A percentile compares a stretch with the other conserved stretches of the same genome.
These are phyloP conservation scores for Pseudochaenichthys georgianus DNA, from an alignment of 2,797 vertebrate species.

Conservation along the genomic window DNA sequence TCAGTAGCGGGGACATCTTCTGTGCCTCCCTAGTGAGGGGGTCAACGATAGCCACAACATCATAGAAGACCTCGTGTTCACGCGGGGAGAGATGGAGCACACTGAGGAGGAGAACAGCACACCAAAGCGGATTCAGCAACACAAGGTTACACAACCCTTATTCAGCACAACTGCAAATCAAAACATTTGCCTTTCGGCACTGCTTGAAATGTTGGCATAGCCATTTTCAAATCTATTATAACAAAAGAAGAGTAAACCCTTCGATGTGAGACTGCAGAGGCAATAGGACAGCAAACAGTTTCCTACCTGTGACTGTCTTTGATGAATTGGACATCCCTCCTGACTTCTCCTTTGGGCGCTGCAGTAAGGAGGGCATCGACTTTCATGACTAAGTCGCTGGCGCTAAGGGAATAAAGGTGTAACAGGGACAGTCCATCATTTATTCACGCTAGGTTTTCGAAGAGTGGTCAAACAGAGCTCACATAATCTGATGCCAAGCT, in stretches of 20 bases:
- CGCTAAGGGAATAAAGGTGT: slow-evolving; percentile 73
- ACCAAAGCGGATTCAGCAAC: slow-evolving; percentile 46
- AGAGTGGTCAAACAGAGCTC: slow-evolving; percentile 33
- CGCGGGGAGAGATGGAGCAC: slow-evolving; percentile 88
- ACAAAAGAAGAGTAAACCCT: slow-evolving; percentile 29
- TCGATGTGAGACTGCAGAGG: slow-evolving; percentile 8
- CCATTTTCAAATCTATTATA: slow-evolving; percentile 38
- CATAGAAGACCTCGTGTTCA: slow-evolving; percentile 89
- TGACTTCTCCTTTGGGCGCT: slow-evolving; percentile 86
- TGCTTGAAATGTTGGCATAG: slow-evolving; percentile 34
- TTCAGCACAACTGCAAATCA: slow-evolving; percentile 55
- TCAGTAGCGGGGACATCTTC: slow-evolving; percentile 91
- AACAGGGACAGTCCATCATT: slow-evolving; percentile 41
- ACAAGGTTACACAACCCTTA: slow-evolving; percentile 43
- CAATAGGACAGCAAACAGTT: slow-evolving; percentile 7
- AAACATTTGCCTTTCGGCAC: slow-evolving; percentile 34
- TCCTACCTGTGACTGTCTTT: slow-evolving; percentile 91
- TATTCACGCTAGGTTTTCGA: slow-evolving; percentile 36
- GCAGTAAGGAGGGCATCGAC: slow-evolving; percentile 91
- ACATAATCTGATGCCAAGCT: slow-evolving; percentile 31
- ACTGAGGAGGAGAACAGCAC: slow-evolving; percentile 74
- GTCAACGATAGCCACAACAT: slow-evolving; percentile 92
- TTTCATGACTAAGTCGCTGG: slow-evolving; percentile 95
- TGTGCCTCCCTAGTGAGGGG: slow-evolving; percentile 94
- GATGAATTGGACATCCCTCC: slow-evolving; percentile 86